Conservation (phyloP, 2,797 vertebrate species). For the Falco berigora region DNA sequence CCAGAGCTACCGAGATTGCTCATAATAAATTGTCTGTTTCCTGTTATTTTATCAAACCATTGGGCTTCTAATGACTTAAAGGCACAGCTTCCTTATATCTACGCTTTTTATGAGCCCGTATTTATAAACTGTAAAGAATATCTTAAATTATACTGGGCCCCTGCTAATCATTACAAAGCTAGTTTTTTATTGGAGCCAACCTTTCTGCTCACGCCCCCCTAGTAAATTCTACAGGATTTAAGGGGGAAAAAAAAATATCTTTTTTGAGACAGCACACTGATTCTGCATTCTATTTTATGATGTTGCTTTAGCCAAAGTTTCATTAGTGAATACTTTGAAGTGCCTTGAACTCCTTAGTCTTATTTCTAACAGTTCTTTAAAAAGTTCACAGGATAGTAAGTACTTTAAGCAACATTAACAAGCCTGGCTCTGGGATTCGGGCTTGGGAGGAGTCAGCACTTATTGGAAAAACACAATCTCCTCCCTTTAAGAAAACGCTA, state of each 20-base stretch:
- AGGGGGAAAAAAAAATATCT: not conserved
- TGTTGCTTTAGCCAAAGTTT: constrained; percentile 7
- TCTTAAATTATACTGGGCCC: constrained; percentile 74
- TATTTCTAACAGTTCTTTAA: not conserved
- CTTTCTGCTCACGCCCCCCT: constrained; percentile 36
- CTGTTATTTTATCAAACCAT: constrained; percentile 91
- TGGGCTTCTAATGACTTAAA: constrained; percentile 86
- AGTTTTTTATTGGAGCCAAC: constrained; percentile 52
- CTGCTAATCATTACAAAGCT: constrained; percentile 66
- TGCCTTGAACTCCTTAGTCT: not conserved
- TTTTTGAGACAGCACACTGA: constrained; percentile 4
- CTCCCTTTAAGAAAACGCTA: not conserved
- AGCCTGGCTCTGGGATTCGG: not conserved
- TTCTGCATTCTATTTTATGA: constrained; percentile 37
- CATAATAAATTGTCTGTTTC: constrained; percentile 98
- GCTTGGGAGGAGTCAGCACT: not conserved
- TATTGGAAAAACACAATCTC: not conserved
- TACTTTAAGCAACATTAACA: not conserved
- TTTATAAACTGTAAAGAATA: constrained; percentile 81
- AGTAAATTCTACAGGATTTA: constrained; percentile 56
- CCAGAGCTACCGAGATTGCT: constrained; percentile 87
- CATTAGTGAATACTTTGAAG: constrained; percentile 27
- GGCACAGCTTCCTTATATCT: constrained; percentile 77
- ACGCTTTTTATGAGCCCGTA: constrained; percentile 70
- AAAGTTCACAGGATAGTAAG: not conserved